Conservation (phyloP, 2,888 invertebrate genomes). For the Barypeithes pellucidus region DNA sequence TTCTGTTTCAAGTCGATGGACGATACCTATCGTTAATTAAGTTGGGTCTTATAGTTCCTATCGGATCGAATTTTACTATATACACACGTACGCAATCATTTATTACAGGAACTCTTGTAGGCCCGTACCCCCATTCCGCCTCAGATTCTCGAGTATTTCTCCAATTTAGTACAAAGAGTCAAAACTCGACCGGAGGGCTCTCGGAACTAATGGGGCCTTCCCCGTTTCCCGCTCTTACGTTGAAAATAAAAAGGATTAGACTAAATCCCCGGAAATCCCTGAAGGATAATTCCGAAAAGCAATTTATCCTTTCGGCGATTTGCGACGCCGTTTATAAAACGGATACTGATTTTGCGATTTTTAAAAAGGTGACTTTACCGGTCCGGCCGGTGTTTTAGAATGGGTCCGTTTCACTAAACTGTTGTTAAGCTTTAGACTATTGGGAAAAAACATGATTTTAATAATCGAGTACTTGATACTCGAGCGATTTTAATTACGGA, state of each 20-base stretch:
- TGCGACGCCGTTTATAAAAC: slow-evolving; percentile 46
- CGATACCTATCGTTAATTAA: too few species aligned
- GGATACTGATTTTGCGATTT: slow-evolving; percentile 47
- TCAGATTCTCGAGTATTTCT: slow-evolving; percentile 29
- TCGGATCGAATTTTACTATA: too few species aligned
- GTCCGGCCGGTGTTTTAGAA: too few species aligned
- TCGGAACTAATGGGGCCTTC: slow-evolving; percentile 44
- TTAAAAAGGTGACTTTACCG: slow-evolving; percentile 35
- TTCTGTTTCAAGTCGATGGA: too few species aligned
- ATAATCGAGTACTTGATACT: too few species aligned
- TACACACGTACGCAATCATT: too few species aligned
- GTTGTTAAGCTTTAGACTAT: too few species aligned
- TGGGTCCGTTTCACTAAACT: too few species aligned
- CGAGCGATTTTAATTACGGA: too few species aligned
- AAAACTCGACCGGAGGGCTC: slow-evolving; percentile 35
- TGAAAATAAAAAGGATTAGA: slow-evolving; percentile 53
- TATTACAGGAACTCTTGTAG: neutral
- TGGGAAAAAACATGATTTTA: too few species aligned
- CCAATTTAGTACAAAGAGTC: slow-evolving; percentile 45
- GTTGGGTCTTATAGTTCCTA: too few species aligned
- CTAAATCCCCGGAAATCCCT: slow-evolving; percentile 47
- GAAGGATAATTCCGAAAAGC: slow-evolving; percentile 47
- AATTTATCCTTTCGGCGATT: slow-evolving; percentile 50
- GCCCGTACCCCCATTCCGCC: slow-evolving; percentile 3
- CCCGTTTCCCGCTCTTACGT: slow-evolving; percentile 46